Evolutionary conservation across 1,140 invertebrate genomes (phyloP).

Genomic region (Cotesia chilonis): DNA sequence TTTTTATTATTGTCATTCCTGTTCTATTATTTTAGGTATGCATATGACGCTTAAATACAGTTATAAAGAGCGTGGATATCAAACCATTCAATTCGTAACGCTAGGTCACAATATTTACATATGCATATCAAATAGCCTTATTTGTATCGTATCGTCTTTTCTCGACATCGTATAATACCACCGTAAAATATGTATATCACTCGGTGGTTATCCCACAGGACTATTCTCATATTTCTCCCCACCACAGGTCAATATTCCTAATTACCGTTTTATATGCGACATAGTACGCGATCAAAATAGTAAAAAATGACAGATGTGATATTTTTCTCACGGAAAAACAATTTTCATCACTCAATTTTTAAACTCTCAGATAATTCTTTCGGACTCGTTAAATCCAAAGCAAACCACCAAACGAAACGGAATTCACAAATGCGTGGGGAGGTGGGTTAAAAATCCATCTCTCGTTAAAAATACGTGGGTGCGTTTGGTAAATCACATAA

Average conservation of each 20-base stretch:
- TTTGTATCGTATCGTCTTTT: constrained; percentile 49
- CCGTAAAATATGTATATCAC: constrained; percentile 34
- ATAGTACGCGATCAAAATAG: constrained; percentile 58
- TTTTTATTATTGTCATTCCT: not conserved
- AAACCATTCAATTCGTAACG: constrained; percentile 51
- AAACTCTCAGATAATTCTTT: no score
- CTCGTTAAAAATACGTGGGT: no score
- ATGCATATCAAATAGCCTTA: constrained; percentile 54
- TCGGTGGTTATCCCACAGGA: constrained; percentile 56
- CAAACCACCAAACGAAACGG: constrained; percentile 14
- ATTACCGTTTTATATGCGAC: constrained; percentile 61
- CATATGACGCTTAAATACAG: not conserved
- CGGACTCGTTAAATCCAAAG: no score
- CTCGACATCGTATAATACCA: constrained; percentile 39
- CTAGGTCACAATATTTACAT: constrained; percentile 60
- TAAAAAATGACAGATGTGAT: constrained; percentile 62
- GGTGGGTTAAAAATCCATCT: no score
- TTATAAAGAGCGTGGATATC: not conserved
- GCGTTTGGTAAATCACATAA: no score
- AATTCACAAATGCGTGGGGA: not conserved
- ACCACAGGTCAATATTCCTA: constrained; percentile 46
- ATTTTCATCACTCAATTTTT: no score
- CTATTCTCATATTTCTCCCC: constrained; percentile 51
- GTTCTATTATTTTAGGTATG: not conserved
- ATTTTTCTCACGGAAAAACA: constrained; percentile 38